Evolutionary conservation across 2,797 vertebrate genomes (phyloP).

Genomic region (Champsocephalus gunnari): DNA sequence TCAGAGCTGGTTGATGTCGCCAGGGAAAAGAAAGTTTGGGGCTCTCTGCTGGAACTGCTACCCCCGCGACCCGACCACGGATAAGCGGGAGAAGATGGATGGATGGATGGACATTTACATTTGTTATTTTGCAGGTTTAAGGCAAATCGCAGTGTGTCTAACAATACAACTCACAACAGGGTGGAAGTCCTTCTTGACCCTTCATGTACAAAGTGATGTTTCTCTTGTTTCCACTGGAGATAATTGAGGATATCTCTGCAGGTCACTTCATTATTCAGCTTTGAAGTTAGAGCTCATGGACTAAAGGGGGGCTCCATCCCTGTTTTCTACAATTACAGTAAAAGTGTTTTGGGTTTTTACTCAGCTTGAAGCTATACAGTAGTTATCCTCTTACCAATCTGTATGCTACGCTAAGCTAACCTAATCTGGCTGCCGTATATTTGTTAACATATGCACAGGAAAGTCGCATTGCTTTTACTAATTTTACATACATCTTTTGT

Average conservation of each 20-base stretch:
- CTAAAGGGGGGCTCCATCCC: constrained; percentile 18
- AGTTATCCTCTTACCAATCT: background rate
- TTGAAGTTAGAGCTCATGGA: constrained; percentile 36
- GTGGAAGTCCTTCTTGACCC: constrained; percentile 16
- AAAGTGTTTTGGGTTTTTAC: background rate
- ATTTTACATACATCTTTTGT: background rate
- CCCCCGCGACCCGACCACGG: no score
- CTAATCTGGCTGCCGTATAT: background rate
- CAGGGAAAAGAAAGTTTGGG: no score
- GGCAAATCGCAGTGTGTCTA: constrained; percentile 1
- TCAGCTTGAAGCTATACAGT: background rate
- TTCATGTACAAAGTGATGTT: constrained; percentile 34
- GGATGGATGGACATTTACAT: background rate
- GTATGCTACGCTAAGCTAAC: background rate
- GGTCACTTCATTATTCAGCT: constrained; percentile 23
- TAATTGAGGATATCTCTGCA: constrained; percentile 15
- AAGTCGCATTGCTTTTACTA: background rate
- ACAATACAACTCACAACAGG: background rate
- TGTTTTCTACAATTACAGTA: constrained; percentile 36
- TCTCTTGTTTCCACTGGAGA: constrained; percentile 24
- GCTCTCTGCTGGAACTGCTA: no score
- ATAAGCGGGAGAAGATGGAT: no score
- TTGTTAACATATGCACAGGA: background rate
- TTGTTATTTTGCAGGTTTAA: background rate
- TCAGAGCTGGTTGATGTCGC: no score